A percentile compares a stretch with the other conserved stretches of the same genome.
phyloP scores from a whole-genome alignment of 2,797 vertebrate species.

The Muscicapa striata region DNA sequence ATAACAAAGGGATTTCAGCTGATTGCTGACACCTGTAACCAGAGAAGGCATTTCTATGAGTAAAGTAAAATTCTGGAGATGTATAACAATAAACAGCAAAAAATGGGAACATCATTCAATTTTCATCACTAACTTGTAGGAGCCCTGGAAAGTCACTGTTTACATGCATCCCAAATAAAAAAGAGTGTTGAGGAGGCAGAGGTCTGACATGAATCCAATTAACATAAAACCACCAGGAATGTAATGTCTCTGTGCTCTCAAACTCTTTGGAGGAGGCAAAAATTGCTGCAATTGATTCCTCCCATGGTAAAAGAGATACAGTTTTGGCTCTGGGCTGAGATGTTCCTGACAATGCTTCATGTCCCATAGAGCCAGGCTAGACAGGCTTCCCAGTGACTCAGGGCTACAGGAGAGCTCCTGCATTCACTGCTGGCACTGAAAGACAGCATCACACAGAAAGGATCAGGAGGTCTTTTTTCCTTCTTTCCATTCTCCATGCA shows the following conservation, averaged over 20 bases:
- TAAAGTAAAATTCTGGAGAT: neutral
- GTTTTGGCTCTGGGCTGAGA: neutral
- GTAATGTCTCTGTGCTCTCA: neutral
- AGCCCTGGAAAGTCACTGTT: neutral
- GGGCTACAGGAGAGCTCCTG: neutral
- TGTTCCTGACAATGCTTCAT: neutral
- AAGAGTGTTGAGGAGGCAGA: neutral
- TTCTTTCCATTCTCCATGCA: neutral
- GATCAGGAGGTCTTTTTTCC: neutral
- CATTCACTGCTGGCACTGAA: neutral
- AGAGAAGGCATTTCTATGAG: neutral
- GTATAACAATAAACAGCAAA: neutral
- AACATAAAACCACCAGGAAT: neutral
- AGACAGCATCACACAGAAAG: neutral
- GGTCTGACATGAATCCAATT: neutral
- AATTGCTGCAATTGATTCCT: neutral
- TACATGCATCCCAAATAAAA: neutral
- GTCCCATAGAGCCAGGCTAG: neutral
- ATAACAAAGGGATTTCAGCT: neutral
- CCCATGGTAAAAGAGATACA: neutral
- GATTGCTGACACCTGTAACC: neutral
- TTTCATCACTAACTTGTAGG: neutral
- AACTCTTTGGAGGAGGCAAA: neutral
- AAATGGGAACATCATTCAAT: neutral
- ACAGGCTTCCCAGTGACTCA: neutral